A percentile compares a stretch with the other conserved stretches of the same genome.
These are phyloP conservation scores for Hypena proboscidalis DNA, from an alignment of 2,888 invertebrate species.

Conservation along the genomic window DNA sequence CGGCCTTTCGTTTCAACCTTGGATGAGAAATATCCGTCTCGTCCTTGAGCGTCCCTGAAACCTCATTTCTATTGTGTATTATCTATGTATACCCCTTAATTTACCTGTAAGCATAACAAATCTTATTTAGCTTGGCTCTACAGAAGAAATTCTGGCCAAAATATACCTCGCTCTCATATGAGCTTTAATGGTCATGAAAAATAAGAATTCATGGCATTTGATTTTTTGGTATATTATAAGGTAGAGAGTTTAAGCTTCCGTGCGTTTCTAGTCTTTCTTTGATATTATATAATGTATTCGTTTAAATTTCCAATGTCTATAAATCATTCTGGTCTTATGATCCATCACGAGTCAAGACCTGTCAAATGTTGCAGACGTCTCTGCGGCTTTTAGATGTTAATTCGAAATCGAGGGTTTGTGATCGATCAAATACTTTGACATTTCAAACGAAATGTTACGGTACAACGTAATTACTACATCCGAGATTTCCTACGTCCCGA, in stretches of 20 bases:
- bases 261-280: too few species aligned
- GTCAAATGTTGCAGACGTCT: conserved; percentile 29
- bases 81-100: not conserved
- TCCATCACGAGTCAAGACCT: conserved; percentile 47
- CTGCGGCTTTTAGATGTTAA: conserved; percentile 13
- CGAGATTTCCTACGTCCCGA: too few species aligned
- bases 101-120: not conserved
- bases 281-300: too few species aligned
- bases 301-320: conserved; percentile 28
- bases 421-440: not conserved
- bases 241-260: too few species aligned
- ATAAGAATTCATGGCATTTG: too few species aligned
- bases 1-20: conserved; percentile 63
- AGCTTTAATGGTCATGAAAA: too few species aligned
- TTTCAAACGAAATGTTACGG: too few species aligned
- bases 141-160: too few species aligned
- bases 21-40: conserved; percentile 51
- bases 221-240: too few species aligned
- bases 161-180: too few species aligned
- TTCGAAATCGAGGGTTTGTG: conserved; percentile 5
- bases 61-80: conserved; percentile 19
- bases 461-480: too few species aligned
- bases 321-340: conserved; percentile 52
- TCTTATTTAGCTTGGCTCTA: not conserved
- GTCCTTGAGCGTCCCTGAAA: conserved; percentile 51